Evolutionary conservation across 2,113 vertebrate species (phyloP).

Genomic region (Merops nubicus): DNA sequence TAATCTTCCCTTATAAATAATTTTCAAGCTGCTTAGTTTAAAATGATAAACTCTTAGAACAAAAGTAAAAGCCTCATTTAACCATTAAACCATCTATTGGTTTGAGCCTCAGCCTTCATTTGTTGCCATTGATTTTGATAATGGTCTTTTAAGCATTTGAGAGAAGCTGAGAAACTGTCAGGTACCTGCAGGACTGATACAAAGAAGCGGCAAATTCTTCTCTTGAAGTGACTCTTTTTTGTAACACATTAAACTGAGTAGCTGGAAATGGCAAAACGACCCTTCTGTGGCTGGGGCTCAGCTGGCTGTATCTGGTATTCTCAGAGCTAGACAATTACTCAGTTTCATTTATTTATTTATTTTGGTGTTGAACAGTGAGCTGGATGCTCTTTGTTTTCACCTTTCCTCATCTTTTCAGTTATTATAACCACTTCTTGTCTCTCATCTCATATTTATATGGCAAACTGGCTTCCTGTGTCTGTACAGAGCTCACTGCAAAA

Average conservation of each 20-base stretch:
- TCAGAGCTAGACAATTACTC: neutral
- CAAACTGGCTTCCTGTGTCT: neutral
- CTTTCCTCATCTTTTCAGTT: neutral
- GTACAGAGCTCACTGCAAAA: neutral
- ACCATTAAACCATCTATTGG: neutral
- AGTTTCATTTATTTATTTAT: neutral
- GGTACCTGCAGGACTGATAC: neutral
- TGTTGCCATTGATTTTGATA: neutral
- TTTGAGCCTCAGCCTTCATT: neutral
- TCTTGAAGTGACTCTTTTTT: neutral
- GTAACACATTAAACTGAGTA: neutral
- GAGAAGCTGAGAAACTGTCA: neutral
- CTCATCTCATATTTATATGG: neutral
- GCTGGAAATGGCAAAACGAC: neutral
- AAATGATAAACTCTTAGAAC: neutral
- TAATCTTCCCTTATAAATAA: neutral
- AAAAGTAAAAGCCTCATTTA: neutral
- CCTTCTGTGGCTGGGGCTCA: neutral
- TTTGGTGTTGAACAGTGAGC: neutral
- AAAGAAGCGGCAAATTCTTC: neutral
- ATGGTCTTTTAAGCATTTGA: neutral
- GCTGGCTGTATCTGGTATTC: neutral
- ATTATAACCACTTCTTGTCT: neutral
- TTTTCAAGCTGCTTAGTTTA: neutral
- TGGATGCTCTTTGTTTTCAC: neutral